These are phyloP conservation scores for Poeciliopsis retropinna DNA, from an alignment of 2,113 vertebrate species.

Conservation along the genomic window DNA sequence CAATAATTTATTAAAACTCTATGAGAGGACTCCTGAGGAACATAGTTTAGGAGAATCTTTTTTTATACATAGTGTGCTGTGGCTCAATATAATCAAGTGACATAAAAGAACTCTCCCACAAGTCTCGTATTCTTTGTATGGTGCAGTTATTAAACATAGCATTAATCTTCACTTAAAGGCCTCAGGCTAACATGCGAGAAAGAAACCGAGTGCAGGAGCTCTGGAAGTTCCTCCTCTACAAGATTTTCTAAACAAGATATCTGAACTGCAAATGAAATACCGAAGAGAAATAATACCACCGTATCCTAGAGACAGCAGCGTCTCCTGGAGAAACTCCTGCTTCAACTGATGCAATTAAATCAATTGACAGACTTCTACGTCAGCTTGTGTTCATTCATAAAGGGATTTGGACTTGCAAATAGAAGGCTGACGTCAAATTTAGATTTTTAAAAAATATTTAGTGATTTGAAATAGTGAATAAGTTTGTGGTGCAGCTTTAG, in stretches of 20 bases:
- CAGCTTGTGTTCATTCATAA: no score
- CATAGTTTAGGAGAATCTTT: neutral
- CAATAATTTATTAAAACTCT: conserved; percentile 8
- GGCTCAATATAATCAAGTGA: neutral
- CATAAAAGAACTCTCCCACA: neutral
- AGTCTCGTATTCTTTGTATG: neutral
- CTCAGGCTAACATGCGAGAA: neutral
- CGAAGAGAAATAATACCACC: no score
- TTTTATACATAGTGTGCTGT: neutral
- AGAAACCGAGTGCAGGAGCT: neutral
- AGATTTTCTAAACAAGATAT: neutral
- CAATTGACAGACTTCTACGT: neutral
- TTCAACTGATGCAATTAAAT: neutral
- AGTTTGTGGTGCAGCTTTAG: neutral
- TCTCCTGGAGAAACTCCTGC: neutral
- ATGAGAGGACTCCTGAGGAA: neutral
- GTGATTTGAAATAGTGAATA: neutral
- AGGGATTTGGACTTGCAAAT: no score
- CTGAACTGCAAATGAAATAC: neutral
- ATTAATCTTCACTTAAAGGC: no score
- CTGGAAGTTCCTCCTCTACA: neutral
- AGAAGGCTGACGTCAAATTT: neutral
- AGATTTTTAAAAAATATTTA: neutral
- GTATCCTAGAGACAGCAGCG: neutral
- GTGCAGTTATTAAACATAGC: neutral